phyloP scores from a whole-genome alignment of 1,140 invertebrate genomes.

The Pomphorhynchus laevis region DNA sequence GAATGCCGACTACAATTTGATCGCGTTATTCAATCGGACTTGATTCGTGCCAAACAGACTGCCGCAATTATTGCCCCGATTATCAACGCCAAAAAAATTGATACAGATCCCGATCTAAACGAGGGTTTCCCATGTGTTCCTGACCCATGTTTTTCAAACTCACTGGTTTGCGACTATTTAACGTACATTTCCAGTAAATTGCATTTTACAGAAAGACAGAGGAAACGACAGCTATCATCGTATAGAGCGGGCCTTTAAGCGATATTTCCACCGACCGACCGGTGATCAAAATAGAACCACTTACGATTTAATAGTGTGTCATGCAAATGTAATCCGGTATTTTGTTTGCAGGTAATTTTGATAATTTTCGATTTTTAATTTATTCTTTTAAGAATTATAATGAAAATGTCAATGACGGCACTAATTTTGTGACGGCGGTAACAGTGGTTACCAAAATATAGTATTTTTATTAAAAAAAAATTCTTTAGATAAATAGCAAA shows the following conservation, averaged over 20 bases:
- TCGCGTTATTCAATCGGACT: slow-evolving; percentile 43
- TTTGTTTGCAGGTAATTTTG: slow-evolving; percentile 48
- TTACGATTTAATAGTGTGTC: slow-evolving; percentile 68
- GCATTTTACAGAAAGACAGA: slow-evolving; percentile 61
- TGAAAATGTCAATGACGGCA: not conserved
- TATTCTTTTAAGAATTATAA: not conserved
- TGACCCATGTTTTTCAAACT: slow-evolving; percentile 29
- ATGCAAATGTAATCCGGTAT: slow-evolving; percentile 88
- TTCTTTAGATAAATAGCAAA: too few species aligned
- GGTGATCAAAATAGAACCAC: slow-evolving; percentile 39
- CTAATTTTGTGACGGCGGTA: not conserved
- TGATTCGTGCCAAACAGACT: slow-evolving; percentile 62
- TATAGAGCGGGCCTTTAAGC: slow-evolving; percentile 74
- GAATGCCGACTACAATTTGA: slow-evolving; percentile 32
- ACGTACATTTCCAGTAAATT: slow-evolving; percentile 18
- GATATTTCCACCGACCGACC: slow-evolving; percentile 56
- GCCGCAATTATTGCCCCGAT: slow-evolving; percentile 37
- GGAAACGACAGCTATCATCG: too few species aligned
- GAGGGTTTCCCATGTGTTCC: slow-evolving; percentile 58
- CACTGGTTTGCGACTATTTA: not conserved
- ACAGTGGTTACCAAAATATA: too few species aligned
- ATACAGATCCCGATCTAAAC: slow-evolving; percentile 36
- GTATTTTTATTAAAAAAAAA: too few species aligned
- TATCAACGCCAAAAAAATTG: slow-evolving; percentile 23
- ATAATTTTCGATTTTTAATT: not conserved